phyloP scores from a whole-genome alignment of 2,113 vertebrate species.

The Trinectes maculatus region DNA sequence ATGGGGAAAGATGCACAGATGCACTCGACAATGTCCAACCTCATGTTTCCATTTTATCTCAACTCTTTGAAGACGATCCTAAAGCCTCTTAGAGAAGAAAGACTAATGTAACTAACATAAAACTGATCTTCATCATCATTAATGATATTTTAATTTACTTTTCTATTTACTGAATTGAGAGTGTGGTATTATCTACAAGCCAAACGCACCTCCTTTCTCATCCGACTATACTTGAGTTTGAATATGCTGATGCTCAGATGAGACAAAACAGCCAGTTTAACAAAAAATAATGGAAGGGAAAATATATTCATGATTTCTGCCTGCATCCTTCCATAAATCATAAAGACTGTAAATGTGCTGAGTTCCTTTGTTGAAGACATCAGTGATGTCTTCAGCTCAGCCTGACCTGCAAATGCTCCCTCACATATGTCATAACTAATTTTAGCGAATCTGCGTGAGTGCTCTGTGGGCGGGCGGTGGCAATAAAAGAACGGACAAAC shows the following conservation, averaged over 20 bases:
- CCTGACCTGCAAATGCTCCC: conserved; percentile 44
- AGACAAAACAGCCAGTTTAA: neutral
- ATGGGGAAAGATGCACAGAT: conserved; percentile 12
- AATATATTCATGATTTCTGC: conserved; percentile 8
- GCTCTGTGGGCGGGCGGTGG: conserved; percentile 44
- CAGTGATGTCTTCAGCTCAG: conserved; percentile 33
- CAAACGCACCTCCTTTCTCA: neutral
- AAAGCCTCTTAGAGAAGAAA: neutral
- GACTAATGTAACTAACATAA: neutral
- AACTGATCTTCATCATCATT: neutral
- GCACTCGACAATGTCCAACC: neutral
- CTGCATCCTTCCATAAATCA: conserved; percentile 24
- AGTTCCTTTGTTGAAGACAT: neutral
- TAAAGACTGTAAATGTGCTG: conserved; percentile 6
- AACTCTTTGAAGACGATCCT: neutral
- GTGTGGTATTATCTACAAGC: no score
- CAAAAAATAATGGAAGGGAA: neutral
- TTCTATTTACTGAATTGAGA: neutral
- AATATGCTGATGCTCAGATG: conserved; percentile 13
- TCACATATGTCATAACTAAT: conserved; percentile 49
- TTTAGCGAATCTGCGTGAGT: no score
- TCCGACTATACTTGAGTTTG: neutral
- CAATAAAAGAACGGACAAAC: conserved; percentile 16
- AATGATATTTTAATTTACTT: neutral
- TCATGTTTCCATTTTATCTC: neutral